These are phyloP conservation scores for Epicauta chinensis DNA, from an alignment of 1,140 invertebrate species.

Conservation along the genomic window DNA sequence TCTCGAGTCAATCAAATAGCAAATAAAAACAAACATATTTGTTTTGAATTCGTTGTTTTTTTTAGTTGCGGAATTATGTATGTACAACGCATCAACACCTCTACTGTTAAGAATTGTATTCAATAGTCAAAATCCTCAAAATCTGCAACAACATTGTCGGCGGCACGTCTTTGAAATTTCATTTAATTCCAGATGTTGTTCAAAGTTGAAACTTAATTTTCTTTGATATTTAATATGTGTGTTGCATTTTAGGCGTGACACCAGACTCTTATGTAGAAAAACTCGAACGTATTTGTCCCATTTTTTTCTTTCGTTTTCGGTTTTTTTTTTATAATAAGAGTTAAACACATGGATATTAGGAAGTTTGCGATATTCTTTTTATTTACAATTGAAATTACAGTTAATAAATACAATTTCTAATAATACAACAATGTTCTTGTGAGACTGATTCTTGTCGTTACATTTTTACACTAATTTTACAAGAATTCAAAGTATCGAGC, in stretches of 20 bases:
- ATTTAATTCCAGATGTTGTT: conserved; percentile 7
- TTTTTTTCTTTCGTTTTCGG: too few relatives aligned
- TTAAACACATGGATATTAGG: conserved; percentile 13
- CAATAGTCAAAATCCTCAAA: too few relatives aligned
- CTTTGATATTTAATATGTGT: conserved; percentile 17
- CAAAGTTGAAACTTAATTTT: conserved; percentile 4
- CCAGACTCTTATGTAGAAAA: conserved; percentile 2
- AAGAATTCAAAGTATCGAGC: background rate
- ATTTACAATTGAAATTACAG: conserved; percentile 22
- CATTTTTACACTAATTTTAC: conserved; percentile 16
- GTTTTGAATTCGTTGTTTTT: too few relatives aligned
- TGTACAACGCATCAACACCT: too few relatives aligned
- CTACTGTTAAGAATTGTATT: too few relatives aligned
- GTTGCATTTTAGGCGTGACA: conserved; percentile 13
- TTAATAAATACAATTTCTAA: conserved; percentile 24
- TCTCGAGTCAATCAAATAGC: too few relatives aligned
- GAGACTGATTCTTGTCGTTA: too few relatives aligned
- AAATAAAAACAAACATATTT: too few relatives aligned
- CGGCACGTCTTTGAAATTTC: too few relatives aligned
- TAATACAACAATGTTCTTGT: conserved; percentile 10
- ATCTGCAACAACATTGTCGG: too few relatives aligned
- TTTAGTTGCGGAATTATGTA: too few relatives aligned
- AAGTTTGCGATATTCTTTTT: conserved; percentile 15
- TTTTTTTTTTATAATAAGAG: background rate
- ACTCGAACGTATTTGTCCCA: too few relatives aligned